Percentiles rank a stretch among this genome's conserved stretches.
Evolutionary conservation across 2,113 vertebrate genomes (phyloP).

Genomic region (Helogale parvula): DNA sequence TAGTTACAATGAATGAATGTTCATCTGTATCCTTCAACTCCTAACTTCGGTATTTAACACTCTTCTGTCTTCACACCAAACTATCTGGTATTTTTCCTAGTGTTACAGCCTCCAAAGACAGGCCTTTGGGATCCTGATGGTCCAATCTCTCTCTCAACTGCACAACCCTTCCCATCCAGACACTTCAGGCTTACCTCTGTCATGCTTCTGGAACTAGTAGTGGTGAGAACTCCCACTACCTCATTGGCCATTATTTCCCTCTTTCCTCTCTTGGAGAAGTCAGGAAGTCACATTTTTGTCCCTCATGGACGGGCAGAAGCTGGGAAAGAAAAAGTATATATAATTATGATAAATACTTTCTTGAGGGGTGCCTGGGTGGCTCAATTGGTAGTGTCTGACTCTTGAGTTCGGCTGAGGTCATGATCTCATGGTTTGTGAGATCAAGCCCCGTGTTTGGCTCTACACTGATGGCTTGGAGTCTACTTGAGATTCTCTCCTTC

Average conservation of each 20-base stretch:
- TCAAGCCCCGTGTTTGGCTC: no score
- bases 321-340: background rate
- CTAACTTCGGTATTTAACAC: background rate
- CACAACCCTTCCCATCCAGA: background rate
- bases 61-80: background rate
- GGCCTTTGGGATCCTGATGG: background rate
- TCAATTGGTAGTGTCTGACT: no score
- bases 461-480: no score
- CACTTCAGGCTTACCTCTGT: background rate
- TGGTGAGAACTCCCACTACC: background rate
- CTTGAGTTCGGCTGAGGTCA: no score
- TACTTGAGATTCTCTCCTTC: no score
- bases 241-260: background rate
- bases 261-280: background rate
- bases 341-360: background rate
- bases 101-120: background rate
- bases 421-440: no score
- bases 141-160: background rate
- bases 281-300: background rate
- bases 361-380: background rate
- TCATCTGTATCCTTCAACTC: background rate
- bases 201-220: background rate
- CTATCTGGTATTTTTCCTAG: background rate
- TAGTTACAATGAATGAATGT: background rate
- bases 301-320: background rate